Base-by-base conservation (phyloP, 1,140 invertebrate genomes). In the Drosophila leontia region DNA sequence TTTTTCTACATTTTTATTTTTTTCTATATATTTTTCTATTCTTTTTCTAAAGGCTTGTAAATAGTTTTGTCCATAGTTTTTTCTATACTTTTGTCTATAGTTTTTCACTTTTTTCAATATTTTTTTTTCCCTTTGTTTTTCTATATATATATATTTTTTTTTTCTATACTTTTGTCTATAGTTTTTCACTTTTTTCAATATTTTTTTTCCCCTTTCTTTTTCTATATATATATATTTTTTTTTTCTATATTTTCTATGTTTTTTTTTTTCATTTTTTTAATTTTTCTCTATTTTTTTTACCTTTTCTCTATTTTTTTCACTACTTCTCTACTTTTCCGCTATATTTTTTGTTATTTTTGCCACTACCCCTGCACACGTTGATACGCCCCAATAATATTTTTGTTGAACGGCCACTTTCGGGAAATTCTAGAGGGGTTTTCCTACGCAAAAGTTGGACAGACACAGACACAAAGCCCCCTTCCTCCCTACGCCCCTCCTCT, bases 371-470 rank as follows among this genome's bases (percentile, higher is more conserved):
- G 19, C 45, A 47, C 45, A 32, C 15, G 48, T 26, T 29, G 48
- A n/a, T 50, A 50, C 48, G 48, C 62, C 64, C 63, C 63, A 71
- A 69, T 71, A 71, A 71, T 70, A 70, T 70, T 70, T 71, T 71
- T 71, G 64, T 64, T 68, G 60, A 68, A 68, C 60, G 64, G 45
- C 44, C 60, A 64, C 64, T 50, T 68, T 64, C 12, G 17, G 26
- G 13, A 59, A 34, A 34, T 13, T 51, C 26, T 7, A 17, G 15
- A 8, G 41, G 35, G 58, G 23, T 53, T 41, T 29, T 41, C 12
- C n/a, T 63, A 67, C 58, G 62, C 41, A 56, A 70, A 70, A 70
- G 62, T 72, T 72, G 45, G 67, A 48, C 69, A 72, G 69, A 72
- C 67, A 70, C 15, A 32, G 29, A 48, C 17, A 12, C 44, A 13